Percentiles rank a stretch among this genome's conserved stretches.
These are phyloP conservation scores for Parazoanthus atlanticus DNA, from an alignment of 92 coral and sea anemone species.

Conservation along the genomic window DNA sequence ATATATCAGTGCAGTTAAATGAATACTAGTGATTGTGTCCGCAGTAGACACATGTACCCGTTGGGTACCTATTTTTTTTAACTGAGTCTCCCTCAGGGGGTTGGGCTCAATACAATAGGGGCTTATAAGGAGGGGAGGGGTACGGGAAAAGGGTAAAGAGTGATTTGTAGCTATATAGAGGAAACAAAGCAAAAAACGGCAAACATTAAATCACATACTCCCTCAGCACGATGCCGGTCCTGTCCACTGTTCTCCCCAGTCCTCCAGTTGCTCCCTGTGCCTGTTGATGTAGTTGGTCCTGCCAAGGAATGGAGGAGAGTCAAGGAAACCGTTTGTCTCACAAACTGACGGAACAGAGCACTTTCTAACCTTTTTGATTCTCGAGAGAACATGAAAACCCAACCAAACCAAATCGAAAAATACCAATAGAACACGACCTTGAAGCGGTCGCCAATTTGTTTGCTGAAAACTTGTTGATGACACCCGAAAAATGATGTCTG, in stretches of 20 bases:
- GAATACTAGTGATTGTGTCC: too few species aligned
- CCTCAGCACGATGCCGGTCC: constrained; percentile 14
- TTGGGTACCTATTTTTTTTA: too few species aligned
- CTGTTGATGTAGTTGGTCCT: constrained; percentile 52
- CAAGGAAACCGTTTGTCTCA: too few species aligned
- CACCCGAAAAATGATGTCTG: not conserved
- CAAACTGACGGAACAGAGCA: not conserved
- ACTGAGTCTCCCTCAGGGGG: too few species aligned
- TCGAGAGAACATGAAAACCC: not conserved
- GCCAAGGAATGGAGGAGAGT: not conserved
- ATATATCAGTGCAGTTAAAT: too few species aligned
- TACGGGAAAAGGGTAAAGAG: too few species aligned
- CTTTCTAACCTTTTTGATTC: not conserved
- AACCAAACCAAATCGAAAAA: not conserved
- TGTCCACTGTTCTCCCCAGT: not conserved
- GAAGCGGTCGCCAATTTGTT: not conserved
- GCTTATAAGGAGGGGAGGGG: too few species aligned
- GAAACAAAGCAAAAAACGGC: not conserved
- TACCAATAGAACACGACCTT: not conserved
- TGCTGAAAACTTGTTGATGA: too few species aligned
- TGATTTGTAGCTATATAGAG: not conserved
- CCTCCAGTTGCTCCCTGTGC: constrained; percentile 26
- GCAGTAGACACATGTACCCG: too few species aligned
- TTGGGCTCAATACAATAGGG: too few species aligned
- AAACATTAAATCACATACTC: constrained; percentile 12